Base-by-base conservation (phyloP, 2,113 vertebrate genomes). In the Microtus richardsoni region DNA sequence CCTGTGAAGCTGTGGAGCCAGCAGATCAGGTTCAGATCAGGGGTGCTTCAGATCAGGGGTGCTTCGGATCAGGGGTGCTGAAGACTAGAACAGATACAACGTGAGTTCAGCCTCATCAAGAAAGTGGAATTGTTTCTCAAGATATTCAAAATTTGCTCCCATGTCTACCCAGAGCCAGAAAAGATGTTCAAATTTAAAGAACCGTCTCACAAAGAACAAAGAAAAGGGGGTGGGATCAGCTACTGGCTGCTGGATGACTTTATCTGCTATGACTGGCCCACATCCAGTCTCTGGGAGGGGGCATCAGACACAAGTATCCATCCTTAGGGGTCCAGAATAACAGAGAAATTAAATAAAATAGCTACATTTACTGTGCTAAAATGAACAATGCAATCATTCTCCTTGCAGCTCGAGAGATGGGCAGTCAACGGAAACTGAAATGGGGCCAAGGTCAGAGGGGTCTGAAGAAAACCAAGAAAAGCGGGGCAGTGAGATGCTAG, bases 341-440 rank as follows among this genome's bases (percentile, higher is more conserved):
- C 52, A 22, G 26, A 77, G 73, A 85, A 92, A 80, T 77, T 64
- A 88, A 92, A 86, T 36, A 62, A 88, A 80, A 47, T 36, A 73
- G 28, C n/a, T 16, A 8, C 2, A 58, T 60, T 30, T 88, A 36
- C 16, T 28, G 68, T 19, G 68, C 30, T 33, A 41, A 19, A 49
- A 26, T 24, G 94, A 82, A 58, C 64, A 83, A 89, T 75, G 22
- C 16, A 36, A 62, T 41, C 16, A 36, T n/a, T 41, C 73, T 75
- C n/a, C 64, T 22, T 87, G 74, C 44, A 16, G 22, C 47, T n/a
- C 2, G 44, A 91, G 62, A 44, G 49, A 58, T 33, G 74, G 58
- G 30, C 10, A 7, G 44, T 62, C 62, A 92, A 62, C 71, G 16
- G 36, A 82, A 70, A 87, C 66, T 4, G 24, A 87, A 68, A n/a